Evolutionary conservation across 2,113 vertebrate genomes (phyloP).

Genomic region (Sardina pilchardus): DNA sequence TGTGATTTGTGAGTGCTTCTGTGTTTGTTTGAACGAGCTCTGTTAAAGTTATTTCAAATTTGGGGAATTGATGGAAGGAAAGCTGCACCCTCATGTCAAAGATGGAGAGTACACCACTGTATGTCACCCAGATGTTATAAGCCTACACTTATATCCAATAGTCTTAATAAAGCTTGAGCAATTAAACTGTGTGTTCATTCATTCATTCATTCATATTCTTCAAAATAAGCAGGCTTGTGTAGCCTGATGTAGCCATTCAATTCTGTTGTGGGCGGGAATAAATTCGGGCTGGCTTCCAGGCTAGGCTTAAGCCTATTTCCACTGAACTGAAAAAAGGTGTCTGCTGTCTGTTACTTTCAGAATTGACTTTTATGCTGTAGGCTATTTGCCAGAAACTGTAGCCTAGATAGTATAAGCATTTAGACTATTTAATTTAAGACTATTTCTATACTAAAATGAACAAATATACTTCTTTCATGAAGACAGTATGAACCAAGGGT

Average conservation of each 20-base stretch:
- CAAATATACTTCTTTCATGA: not conserved
- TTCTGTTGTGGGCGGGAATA: too few species aligned
- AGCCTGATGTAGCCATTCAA: too few species aligned
- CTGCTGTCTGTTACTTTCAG: too few species aligned
- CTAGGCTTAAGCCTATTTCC: too few species aligned
- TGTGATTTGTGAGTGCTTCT: not conserved
- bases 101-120: constrained; percentile 59
- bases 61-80: constrained; percentile 34
- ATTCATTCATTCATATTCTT: not conserved
- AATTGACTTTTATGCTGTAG: too few species aligned
- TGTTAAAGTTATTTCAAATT: constrained; percentile 22
- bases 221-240: too few species aligned
- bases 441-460: not conserved
- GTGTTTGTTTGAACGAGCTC: not conserved
- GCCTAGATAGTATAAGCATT: not conserved
- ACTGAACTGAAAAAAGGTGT: too few species aligned
- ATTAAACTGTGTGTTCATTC: constrained; percentile 21
- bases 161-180: constrained; percentile 59
- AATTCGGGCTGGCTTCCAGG: too few species aligned
- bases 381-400: too few species aligned
- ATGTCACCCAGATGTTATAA: constrained; percentile 45
- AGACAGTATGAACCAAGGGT: not conserved
- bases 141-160: constrained; percentile 39
- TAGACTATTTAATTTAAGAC: not conserved
- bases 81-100: constrained; percentile 67